A percentile compares a stretch with the other conserved stretches of the same genome.
These are phyloP conservation scores for Trachops cirrhosus DNA, from an alignment of 2,797 vertebrate genomes.

Conservation along the genomic window DNA sequence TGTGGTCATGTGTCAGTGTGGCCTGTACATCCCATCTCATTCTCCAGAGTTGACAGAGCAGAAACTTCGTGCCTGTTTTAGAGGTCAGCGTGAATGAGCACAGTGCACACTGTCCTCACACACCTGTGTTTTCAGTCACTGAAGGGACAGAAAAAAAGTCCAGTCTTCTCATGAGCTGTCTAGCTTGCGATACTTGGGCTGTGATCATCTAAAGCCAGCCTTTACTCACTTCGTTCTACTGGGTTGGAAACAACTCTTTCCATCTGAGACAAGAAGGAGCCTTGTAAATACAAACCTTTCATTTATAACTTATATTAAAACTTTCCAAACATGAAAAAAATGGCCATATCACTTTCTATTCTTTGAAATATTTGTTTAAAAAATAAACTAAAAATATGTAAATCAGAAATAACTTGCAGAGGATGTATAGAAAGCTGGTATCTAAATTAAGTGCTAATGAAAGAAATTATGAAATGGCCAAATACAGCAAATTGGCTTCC, in stretches of 20 bases:
- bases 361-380: neutral
- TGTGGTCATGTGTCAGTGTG: slow-evolving; percentile 90
- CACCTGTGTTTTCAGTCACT: slow-evolving; percentile 88
- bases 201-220: slow-evolving; percentile 72
- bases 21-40: slow-evolving; percentile 88
- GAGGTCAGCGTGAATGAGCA: slow-evolving; percentile 88
- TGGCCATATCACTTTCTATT: neutral
- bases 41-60: slow-evolving; percentile 82
- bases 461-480: neutral
- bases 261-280: neutral
- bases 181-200: slow-evolving; percentile 78
- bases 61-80: slow-evolving; percentile 83
- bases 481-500: neutral
- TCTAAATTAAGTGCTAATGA: neutral
- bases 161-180: slow-evolving; percentile 91
- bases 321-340: neutral
- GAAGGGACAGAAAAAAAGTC: slow-evolving; percentile 81
- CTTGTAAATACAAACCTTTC: slow-evolving; percentile 8
- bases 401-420: neutral
- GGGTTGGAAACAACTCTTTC: neutral
- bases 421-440: neutral
- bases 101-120: slow-evolving; percentile 85
- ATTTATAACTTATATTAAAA: slow-evolving; percentile 59
- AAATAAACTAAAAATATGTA: neutral
- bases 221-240: neutral